A percentile compares a stretch with the other conserved stretches of the same genome.
These are phyloP conservation scores for Irena cyanogastra DNA, from an alignment of 2,113 vertebrate genomes.

Conservation along the genomic window DNA sequence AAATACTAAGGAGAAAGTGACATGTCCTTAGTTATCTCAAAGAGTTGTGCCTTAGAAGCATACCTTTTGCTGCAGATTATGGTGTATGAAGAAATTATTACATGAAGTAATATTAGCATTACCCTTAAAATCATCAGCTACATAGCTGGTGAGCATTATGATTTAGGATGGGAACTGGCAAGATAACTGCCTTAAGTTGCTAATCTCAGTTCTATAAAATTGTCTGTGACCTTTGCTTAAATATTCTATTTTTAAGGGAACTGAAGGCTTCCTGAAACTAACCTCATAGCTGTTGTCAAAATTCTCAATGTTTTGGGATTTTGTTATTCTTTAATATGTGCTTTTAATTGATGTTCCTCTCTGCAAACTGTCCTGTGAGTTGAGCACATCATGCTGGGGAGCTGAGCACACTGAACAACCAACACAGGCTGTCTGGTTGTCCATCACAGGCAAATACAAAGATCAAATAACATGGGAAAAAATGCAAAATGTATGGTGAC, in stretches of 20 bases:
- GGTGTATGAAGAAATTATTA: not conserved
- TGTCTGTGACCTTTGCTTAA: not conserved
- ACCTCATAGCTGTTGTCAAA: not conserved
- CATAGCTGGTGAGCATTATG: accelerated
- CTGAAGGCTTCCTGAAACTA: not conserved
- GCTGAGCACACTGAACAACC: not conserved
- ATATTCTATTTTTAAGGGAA: not conserved
- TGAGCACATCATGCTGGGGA: not conserved
- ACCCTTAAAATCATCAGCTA: not conserved
- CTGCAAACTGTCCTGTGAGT: not conserved
- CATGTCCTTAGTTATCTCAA: not conserved
- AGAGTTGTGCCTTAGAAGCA: not conserved
- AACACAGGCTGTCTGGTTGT: not conserved
- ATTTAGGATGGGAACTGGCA: not conserved
- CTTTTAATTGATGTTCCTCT: not conserved
- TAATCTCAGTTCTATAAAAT: not conserved
- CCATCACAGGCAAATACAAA: not conserved
- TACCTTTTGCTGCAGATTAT: not conserved
- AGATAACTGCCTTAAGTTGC: not conserved
- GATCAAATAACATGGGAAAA: not conserved
- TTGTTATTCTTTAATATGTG: not conserved
- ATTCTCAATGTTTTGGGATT: not conserved
- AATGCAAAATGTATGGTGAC: not conserved
- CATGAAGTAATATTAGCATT: not conserved
- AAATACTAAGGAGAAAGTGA: not conserved